These are phyloP conservation scores for Herpetotheres cachinnans DNA, from an alignment of 2,113 vertebrate genomes.

Conservation along the genomic window DNA sequence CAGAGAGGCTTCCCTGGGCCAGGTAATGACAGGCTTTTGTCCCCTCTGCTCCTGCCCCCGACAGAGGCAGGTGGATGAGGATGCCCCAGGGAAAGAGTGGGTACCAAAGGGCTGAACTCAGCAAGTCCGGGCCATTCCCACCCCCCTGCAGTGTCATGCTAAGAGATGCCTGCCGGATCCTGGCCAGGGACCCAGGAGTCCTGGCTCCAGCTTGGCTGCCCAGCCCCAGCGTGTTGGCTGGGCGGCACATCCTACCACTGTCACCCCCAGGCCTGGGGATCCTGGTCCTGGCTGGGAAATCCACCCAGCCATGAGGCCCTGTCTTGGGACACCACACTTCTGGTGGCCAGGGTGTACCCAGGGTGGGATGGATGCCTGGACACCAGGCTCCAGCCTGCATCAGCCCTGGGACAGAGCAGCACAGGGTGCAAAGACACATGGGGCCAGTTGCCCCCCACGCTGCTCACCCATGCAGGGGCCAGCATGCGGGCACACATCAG, in stretches of 20 bases:
- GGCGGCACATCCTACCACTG: background rate
- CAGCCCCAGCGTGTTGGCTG: background rate
- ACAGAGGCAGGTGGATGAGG: background rate
- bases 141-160: background rate
- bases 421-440: fast-evolving
- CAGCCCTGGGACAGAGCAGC: background rate
- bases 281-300: background rate
- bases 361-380: background rate
- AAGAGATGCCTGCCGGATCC: background rate
- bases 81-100: background rate
- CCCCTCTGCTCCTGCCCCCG: background rate
- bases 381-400: background rate
- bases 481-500: background rate
- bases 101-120: constrained; percentile 8
- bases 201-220: background rate
- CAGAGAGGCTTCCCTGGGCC: background rate
- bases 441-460: fast-evolving
- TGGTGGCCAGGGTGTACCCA: background rate
- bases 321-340: background rate
- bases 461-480: background rate
- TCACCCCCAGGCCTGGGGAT: background rate
- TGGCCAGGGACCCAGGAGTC: background rate
- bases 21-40: constrained; percentile 41
- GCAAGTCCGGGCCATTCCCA: background rate
- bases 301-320: background rate